Evolutionary conservation across 2,797 vertebrate genomes (phyloP), one percentile per base, ranked within the genome.

Genomic region (Tauraco hartlaubi): DNA sequence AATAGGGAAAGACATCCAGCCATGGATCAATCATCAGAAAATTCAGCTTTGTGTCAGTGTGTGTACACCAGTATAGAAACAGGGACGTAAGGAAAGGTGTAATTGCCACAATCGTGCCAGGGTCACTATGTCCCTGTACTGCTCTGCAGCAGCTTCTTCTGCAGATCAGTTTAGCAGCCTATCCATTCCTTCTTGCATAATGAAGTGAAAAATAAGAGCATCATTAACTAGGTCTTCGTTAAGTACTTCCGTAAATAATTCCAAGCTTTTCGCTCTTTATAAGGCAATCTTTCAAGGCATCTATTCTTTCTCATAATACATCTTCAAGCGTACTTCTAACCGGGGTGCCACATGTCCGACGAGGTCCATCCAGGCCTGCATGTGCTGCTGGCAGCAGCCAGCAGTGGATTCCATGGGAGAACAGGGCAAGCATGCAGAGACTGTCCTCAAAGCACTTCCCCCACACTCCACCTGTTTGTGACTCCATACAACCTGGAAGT

Each of bases 1-100:
- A 94, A 87, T 21, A 85, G 85, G 26, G 71, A 52, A 43, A 73
- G 73, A 77, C 61, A 95, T 55, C 78, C 66, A 96, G 85, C 62
- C 26, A 8, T 71, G 75, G 33, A 93, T 91, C 92, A 75, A 85
- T 85, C 94, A 84, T 59, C 69, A 78, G 35, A 73, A 77, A 84
- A 54, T 11, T 23, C 58, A 63, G 90, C 66, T 78, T 20, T 63
- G 74, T 13, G 29, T 31, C 5, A 14, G 13, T 13, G 31, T 19
- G 6, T 4, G 25, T 31, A 62, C 69, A 78, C 14, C 3, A 3
- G 35, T 6, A 64, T 0, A 58, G 46, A 68, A 83, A 72, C 14
- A 29, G 16, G 55, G 37, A 15, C 7, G 4, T 8, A 56, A 66
- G 23, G 39, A 58, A 87, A 74, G 52, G 66, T 54, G 14, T 25